phyloP scores from a whole-genome alignment of 2,797 vertebrate genomes.

The Orestias chungarensis region DNA sequence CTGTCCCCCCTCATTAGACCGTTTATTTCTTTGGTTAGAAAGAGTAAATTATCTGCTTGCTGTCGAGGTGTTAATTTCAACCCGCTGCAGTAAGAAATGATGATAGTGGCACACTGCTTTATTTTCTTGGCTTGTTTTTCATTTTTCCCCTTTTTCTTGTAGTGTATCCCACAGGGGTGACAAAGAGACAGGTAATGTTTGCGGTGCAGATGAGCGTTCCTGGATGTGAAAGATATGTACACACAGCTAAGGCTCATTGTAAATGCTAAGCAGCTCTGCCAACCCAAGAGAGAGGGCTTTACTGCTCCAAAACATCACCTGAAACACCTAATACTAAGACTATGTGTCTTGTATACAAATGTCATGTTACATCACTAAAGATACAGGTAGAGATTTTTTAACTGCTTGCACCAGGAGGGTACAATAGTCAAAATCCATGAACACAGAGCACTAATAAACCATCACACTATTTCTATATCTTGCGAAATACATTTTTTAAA shows the following conservation, averaged over 20 bases:
- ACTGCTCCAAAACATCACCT: slow-evolving; percentile 60
- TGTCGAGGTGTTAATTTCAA: slow-evolving; percentile 67
- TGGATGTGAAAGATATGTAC: slow-evolving; percentile 68
- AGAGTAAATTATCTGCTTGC: slow-evolving; percentile 61
- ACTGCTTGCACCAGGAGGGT: neutral
- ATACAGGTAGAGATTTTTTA: slow-evolving; percentile 46
- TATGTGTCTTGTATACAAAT: slow-evolving; percentile 41
- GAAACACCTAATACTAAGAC: slow-evolving; percentile 58
- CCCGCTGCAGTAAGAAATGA: slow-evolving; percentile 33
- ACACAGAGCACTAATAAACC: slow-evolving; percentile 16
- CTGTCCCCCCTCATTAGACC: slow-evolving; percentile 57
- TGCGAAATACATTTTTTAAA: too few relatives aligned
- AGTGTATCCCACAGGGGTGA: slow-evolving; percentile 46
- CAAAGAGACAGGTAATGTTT: slow-evolving; percentile 73
- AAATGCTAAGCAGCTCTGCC: slow-evolving; percentile 74
- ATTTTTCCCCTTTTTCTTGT: slow-evolving; percentile 35
- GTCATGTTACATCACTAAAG: slow-evolving; percentile 39
- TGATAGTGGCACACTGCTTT: slow-evolving; percentile 29
- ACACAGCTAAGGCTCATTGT: slow-evolving; percentile 67
- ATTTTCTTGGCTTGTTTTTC: slow-evolving; percentile 43
- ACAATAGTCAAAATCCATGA: neutral
- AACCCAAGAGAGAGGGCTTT: slow-evolving; percentile 59
- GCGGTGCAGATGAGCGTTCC: slow-evolving; percentile 72
- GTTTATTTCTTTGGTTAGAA: slow-evolving; percentile 67
- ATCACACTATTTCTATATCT: slow-evolving; percentile 38